Base-by-base conservation (phyloP, 1,140 invertebrate species). In the Meteorus sp. region DNA sequence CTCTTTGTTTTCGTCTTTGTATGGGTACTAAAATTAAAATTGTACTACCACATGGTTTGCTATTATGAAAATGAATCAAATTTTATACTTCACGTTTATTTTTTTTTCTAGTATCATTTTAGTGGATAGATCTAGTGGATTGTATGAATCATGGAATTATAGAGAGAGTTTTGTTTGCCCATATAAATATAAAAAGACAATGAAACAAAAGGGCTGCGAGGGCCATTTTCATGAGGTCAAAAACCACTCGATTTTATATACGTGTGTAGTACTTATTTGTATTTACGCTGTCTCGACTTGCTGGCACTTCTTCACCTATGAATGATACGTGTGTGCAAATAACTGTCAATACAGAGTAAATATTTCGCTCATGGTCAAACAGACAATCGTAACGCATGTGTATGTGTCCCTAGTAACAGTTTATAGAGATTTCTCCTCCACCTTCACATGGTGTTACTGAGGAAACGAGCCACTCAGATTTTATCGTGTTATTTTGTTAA, bases 401-500 rank as follows among this genome's bases (percentile, higher is more conserved):
- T 20, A 11, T 25, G 41, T 47, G 45, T 31, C 6, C 25, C 23
- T 29, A 29, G 43, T 19, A 57, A 35, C 51, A 22, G 50, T 22
- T 39, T 39, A n/a, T 35, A 20, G 31, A 23, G 33, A 51, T 58
- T 58, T 5, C 27, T 44, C 19, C 2, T 31, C 31, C 9, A 52
- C 17, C 31, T 52, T 20, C 9, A 9, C 8, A 23, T 3, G 11
- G 25, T 15, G 11, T 17, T 52, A 33, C 27, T 25, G 59, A 22
- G 41, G 33, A 56, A 57, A 47, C 33, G 37, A 57, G 44, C 60
- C 66, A 70, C 73, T 73, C 68, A 70, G 70, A 78, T 76, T 79
- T 79, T 79, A 77, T 73, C 71, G 73, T 74, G 69, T 74, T 77
- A 76, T 79, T 77, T 76, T 76, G 71, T 76, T 76, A 76, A 79